Evolutionary conservation across 2,888 invertebrate species (phyloP), one percentile per base, ranked within the genome.

Genomic region (Bombylius major): DNA sequence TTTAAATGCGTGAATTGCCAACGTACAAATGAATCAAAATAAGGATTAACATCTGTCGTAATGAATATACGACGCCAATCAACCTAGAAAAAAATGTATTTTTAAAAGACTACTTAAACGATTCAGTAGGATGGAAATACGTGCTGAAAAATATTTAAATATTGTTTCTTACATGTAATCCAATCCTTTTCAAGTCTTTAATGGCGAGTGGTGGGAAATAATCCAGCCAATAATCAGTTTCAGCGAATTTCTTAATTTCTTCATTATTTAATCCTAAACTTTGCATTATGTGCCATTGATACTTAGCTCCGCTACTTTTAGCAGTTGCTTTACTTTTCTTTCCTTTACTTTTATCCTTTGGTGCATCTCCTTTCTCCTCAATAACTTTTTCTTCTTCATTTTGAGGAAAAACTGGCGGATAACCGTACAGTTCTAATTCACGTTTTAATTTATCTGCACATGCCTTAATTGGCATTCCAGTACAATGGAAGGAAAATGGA

Each of bases 381-480:
- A 75, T 70, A 11, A 70, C 71, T 23, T 34, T 23, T 9, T n/a
- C 39, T 8, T 70, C 72, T 13, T 75, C 74, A 14, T 74, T 75
- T 42, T 78, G 78, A 2, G 96, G 95, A 73, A 98, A 98, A 32
- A 81, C 70, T 4, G 99, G 99, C 31, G 98, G 98, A 72, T 78
- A 91, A 0, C 99, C 99, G 77, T 81, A 99, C 9, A 83, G 75
- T 69, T 89, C 86, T 76, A 99, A 87, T 77, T 99, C 99, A 58
- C 93, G 78, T 67, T 90, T 92, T 48, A 99, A 74, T 72, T 99
- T 99, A 73, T 99, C 99, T 13, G 99, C 92, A 77, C 97, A 97
- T 0, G 98, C 97, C 76, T 97, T 98, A 59, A 99, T 99, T 1
- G 98, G 98, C 98, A 98, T 99, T 50, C 99, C 99, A 32, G 99